These are phyloP conservation scores for Drosophila micromelanica DNA, from an alignment of 1,140 invertebrate genomes.

Conservation along the genomic window DNA sequence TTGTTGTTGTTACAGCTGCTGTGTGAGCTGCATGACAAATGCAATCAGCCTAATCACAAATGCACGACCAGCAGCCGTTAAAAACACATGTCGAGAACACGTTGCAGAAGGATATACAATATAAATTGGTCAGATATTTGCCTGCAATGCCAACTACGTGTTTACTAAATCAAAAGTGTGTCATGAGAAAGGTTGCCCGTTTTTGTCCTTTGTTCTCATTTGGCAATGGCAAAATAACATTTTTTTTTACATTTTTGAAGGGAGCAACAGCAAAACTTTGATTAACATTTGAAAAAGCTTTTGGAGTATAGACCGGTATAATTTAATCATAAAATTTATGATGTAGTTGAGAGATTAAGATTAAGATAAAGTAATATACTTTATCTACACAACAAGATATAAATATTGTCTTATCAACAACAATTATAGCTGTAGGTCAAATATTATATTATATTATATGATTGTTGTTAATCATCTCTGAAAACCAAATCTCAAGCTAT, in stretches of 20 bases:
- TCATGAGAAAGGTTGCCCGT: conserved; percentile 4
- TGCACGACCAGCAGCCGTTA: conserved; percentile 30
- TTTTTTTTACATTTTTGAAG: no score
- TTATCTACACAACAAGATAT: no score
- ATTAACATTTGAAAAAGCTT: no score
- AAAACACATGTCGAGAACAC: conserved; percentile 39
- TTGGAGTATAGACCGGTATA: no score
- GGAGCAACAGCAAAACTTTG: no score
- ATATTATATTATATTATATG: no score
- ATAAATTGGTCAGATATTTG: conserved; percentile 34
- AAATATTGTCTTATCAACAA: no score
- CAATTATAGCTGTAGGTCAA: no score
- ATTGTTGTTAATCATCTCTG: no score
- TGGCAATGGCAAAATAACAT: neutral
- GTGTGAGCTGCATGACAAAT: conserved; percentile 52
- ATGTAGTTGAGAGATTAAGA: no score
- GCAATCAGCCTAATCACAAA: conserved; percentile 46
- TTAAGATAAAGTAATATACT: no score
- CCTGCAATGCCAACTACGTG: neutral
- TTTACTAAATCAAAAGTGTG: conserved; percentile 13
- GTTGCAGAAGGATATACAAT: conserved; percentile 26
- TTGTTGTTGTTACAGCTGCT: neutral
- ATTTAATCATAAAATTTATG: no score
- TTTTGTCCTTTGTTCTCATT: neutral
- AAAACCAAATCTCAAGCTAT: neutral